Percentiles rank a stretch among this genome's conserved stretches.
These are phyloP conservation scores for Cephalophus harveyi DNA, from an alignment of 2,113 vertebrate species.

Conservation along the genomic window DNA sequence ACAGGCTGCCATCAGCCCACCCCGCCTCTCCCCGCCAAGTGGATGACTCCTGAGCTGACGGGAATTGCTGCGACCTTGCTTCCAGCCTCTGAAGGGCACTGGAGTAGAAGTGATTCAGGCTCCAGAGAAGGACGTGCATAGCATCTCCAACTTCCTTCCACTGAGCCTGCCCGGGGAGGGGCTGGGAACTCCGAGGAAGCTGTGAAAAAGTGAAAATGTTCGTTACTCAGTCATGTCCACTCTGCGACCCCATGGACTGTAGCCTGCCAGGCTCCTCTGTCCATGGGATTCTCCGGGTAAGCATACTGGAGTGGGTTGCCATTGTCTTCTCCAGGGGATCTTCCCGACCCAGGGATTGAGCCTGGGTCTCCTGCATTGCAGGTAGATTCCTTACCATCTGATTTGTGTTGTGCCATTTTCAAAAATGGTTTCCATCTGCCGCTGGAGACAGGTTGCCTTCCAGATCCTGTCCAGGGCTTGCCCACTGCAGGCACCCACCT, in stretches of 20 bases:
- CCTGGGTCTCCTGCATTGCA: background rate
- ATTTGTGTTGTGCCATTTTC: background rate
- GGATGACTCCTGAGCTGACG: background rate
- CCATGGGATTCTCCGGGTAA: background rate
- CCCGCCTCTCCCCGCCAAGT: accelerated
- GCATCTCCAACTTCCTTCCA: background rate
- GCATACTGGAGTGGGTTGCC: background rate
- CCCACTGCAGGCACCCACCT: background rate
- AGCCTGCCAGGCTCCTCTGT: background rate
- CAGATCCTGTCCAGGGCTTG: background rate
- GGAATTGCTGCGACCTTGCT: background rate
- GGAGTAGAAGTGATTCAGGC: background rate
- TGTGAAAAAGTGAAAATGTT: background rate
- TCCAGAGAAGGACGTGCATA: too few relatives aligned
- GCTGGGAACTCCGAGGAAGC: background rate
- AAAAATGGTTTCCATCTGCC: background rate
- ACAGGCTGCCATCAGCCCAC: background rate
- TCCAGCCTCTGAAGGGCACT: background rate
- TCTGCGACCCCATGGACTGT: background rate
- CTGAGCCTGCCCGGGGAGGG: background rate
- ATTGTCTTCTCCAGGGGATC: background rate
- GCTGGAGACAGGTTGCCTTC: background rate
- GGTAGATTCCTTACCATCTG: background rate
- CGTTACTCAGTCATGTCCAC: background rate
- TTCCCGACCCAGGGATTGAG: background rate